phyloP scores from a whole-genome alignment of 2,113 vertebrate species.

The Ceratotherium simum region DNA sequence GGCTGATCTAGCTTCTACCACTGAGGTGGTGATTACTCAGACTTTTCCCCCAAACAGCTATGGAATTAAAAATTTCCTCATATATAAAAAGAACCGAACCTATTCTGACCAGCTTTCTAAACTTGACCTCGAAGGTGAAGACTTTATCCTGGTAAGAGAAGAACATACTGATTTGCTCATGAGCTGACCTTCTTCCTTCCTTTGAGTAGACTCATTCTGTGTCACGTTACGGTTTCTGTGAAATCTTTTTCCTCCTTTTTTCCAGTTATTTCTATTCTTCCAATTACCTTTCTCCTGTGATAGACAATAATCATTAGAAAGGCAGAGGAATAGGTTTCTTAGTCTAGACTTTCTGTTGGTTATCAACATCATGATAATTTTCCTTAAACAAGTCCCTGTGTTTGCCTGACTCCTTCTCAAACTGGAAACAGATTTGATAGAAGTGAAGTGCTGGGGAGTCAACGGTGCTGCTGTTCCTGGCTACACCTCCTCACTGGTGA shows the following conservation, averaged over 20 bases:
- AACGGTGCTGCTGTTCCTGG: too few relatives aligned
- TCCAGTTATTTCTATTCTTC: background rate
- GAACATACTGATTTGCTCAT: too few relatives aligned
- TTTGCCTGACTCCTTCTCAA: background rate
- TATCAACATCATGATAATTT: background rate
- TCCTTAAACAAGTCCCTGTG: background rate
- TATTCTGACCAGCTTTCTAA: background rate
- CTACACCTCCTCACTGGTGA: background rate
- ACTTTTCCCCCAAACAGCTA: background rate
- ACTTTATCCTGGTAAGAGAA: background rate
- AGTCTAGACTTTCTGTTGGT: background rate
- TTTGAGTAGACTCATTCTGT: too few relatives aligned
- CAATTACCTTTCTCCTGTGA: too few relatives aligned
- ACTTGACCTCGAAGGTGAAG: background rate
- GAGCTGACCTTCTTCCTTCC: background rate
- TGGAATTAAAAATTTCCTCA: background rate
- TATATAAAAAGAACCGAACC: background rate
- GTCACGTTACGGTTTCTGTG: too few relatives aligned
- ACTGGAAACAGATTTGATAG: background rate
- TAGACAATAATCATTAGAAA: fast-evolving
- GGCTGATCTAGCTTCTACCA: background rate
- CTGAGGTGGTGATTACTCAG: background rate
- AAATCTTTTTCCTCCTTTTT: background rate
- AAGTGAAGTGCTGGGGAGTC: background rate
- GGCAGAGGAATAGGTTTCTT: background rate